Evolutionary conservation across 2,888 invertebrate genomes (phyloP).

Genomic region (Masnerella sp.): DNA sequence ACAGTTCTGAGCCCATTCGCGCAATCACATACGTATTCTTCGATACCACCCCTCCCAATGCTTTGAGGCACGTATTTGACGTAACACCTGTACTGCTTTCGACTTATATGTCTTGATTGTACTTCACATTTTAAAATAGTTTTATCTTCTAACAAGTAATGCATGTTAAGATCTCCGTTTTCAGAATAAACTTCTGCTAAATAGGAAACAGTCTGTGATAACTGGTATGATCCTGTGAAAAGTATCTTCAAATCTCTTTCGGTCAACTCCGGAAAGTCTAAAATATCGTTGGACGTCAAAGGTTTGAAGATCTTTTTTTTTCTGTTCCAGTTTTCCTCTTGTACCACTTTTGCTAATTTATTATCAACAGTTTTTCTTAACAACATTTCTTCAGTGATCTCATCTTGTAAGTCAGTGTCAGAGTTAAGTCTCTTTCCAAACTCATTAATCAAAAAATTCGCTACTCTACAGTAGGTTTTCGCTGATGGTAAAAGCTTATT

Average conservation of each 20-base stretch:
- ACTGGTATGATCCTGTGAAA: constrained; percentile 60
- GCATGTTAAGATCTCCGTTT: background rate
- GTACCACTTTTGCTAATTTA: constrained; percentile 17
- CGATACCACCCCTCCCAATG: constrained; percentile 8
- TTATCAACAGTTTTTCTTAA: background rate
- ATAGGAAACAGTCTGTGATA: constrained; percentile 59
- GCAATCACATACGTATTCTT: constrained; percentile 24
- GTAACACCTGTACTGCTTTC: constrained; percentile 25
- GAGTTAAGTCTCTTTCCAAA: constrained; percentile 55
- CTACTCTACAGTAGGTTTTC: constrained; percentile 27
- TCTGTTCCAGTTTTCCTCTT: constrained; percentile 2
- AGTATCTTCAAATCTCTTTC: constrained; percentile 53
- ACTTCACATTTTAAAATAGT: constrained; percentile 29
- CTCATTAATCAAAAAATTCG: constrained; percentile 33
- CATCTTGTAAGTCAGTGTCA: constrained; percentile 29
- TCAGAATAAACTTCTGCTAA: too few relatives aligned
- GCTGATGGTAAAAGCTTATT: constrained; percentile 57
- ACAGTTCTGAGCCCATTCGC: constrained; percentile 28
- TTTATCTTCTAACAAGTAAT: constrained; percentile 18
- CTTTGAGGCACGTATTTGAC: constrained; percentile 23
- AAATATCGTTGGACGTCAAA: background rate
- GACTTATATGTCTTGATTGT: constrained; percentile 24
- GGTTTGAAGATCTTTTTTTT: constrained; percentile 3
- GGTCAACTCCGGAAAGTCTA: constrained; percentile 60
- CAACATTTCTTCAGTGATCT: constrained; percentile 29